phyloP scores from a whole-genome alignment of 2,113 vertebrate species.

The Apeltes quadracus region DNA sequence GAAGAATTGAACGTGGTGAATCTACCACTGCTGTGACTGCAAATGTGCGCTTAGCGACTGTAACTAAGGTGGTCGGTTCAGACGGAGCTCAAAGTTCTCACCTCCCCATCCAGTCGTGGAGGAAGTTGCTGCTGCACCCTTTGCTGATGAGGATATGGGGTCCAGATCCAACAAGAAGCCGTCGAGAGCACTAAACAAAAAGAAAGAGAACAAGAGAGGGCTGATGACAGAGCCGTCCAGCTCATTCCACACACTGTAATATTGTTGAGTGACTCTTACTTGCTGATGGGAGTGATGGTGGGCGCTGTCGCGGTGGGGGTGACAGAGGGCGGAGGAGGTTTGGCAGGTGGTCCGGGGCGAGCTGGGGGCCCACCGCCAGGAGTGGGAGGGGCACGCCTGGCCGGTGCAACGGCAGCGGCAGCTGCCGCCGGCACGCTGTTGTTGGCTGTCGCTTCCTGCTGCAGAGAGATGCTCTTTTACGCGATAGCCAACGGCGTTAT shows the following conservation, averaged over 20 bases:
- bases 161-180: slow-evolving; percentile 77
- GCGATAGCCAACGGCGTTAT: slow-evolving; percentile 18
- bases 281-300: slow-evolving; percentile 38
- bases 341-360: slow-evolving; percentile 69
- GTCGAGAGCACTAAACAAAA: slow-evolving; percentile 65
- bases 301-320: slow-evolving; percentile 57
- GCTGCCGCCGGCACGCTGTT: slow-evolving; percentile 85
- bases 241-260: not conserved
- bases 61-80: not conserved
- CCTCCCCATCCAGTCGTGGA: slow-evolving; percentile 76
- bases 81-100: slow-evolving; percentile 33
- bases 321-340: slow-evolving; percentile 65
- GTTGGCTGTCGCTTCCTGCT: slow-evolving; percentile 88
- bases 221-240: slow-evolving; percentile 3
- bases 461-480: slow-evolving; percentile 15
- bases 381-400: slow-evolving; percentile 44
- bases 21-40: not conserved
- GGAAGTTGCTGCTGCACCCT: slow-evolving; percentile 53
- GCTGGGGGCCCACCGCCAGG: slow-evolving; percentile 61
- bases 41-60: not conserved
- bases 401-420: slow-evolving; percentile 79
- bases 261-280: slow-evolving; percentile 53
- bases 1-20: not conserved
- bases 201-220: not conserved
- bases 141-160: slow-evolving; percentile 70